Evolutionary conservation across 2,888 invertebrate genomes (phyloP).

Genomic region (Gymnoscelis rufifasciata): DNA sequence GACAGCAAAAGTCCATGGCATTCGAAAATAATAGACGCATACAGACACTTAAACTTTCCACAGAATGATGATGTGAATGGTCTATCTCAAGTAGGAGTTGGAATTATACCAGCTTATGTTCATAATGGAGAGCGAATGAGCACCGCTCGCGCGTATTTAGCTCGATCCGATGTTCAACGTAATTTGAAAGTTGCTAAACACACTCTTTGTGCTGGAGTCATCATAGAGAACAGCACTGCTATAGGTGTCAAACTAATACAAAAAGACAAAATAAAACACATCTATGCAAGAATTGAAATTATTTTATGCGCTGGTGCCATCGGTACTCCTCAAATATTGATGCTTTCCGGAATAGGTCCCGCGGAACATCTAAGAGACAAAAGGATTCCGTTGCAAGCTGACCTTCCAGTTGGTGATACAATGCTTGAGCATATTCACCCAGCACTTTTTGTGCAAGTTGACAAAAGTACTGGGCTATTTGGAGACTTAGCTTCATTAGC

Average conservation of each 20-base stretch:
- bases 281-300: constrained; percentile 49
- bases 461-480: not conserved
- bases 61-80: constrained; percentile 52
- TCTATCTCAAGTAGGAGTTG: constrained; percentile 50
- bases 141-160: constrained; percentile 49
- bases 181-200: constrained; percentile 41
- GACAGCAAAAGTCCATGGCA: constrained; percentile 50
- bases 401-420: constrained; percentile 51
- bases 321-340: constrained; percentile 52
- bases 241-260: constrained; percentile 42
- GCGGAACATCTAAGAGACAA: constrained; percentile 40
- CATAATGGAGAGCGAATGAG: constrained; percentile 47
- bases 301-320: constrained; percentile 55
- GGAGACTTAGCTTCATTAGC: not conserved
- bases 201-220: constrained; percentile 45
- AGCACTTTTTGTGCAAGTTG: not conserved
- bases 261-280: not conserved
- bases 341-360: constrained; percentile 57
- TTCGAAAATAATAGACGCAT: constrained; percentile 37
- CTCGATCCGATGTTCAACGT: constrained; percentile 32
- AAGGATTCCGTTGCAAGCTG: constrained; percentile 37
- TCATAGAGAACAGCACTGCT: constrained; percentile 40
- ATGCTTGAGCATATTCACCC: constrained; percentile 45
- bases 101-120: constrained; percentile 44
- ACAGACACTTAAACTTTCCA: constrained; percentile 33